Evolutionary conservation across 1,140 invertebrate genomes (phyloP).

Genomic region (Trichonephila clavata): DNA sequence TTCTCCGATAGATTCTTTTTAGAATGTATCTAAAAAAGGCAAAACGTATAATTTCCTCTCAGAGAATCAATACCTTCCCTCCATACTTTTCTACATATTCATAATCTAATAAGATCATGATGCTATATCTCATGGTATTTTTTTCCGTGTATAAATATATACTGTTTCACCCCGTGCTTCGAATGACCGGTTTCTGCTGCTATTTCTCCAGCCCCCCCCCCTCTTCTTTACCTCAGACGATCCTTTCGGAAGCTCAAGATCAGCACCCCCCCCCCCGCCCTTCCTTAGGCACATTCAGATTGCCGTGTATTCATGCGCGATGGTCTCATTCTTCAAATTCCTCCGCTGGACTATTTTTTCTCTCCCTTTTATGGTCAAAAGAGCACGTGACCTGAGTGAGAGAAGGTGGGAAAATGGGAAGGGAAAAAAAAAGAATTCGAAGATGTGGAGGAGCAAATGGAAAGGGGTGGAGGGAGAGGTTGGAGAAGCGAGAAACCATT

Average conservation of each 20-base stretch:
- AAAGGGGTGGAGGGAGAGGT: not conserved
- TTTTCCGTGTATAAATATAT: conserved; percentile 5
- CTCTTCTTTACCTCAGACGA: conserved; percentile 36
- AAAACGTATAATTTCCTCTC: not conserved
- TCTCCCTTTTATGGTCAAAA: conserved; percentile 65
- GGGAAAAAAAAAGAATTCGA: conserved; percentile 13
- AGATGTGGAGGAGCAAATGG: not conserved
- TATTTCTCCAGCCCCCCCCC: not conserved
- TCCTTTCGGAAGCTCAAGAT: conserved; percentile 66
- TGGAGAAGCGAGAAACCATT: conserved; percentile 47
- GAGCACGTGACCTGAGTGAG: conserved; percentile 70
- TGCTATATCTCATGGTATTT: not conserved
- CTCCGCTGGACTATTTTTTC: conserved; percentile 64
- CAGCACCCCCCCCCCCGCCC: conserved; percentile 50
- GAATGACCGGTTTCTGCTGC: conserved; percentile 50
- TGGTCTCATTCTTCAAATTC: conserved; percentile 74
- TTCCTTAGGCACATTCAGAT: conserved; percentile 63
- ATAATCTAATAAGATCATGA: conserved; percentile 19
- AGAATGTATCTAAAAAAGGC: too few species aligned
- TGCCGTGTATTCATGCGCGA: conserved; percentile 74
- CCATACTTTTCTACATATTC: not conserved
- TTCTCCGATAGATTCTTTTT: too few species aligned
- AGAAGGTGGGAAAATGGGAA: conserved; percentile 37
- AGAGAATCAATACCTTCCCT: not conserved
- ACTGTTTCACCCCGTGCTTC: not conserved